Evolutionary conservation across 2,888 invertebrate genomes (phyloP).

Genomic region (Caenorhabditis sp.): DNA sequence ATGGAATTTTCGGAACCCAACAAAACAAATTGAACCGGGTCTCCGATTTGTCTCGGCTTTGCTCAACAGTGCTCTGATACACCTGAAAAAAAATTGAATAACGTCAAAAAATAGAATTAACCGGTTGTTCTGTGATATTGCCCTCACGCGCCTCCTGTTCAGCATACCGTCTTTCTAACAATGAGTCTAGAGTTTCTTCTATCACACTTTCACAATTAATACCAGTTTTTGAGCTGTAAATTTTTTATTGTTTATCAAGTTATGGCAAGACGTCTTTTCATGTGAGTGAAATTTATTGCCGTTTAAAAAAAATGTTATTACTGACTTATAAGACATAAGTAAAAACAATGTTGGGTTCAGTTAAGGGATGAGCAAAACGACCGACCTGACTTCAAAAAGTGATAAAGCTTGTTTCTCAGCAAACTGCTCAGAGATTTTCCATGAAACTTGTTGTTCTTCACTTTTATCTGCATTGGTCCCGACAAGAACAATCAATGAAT

Average conservation of each 20-base stretch:
- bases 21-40: slow-evolving; percentile 1
- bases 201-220: slow-evolving; percentile 17
- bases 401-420: slow-evolving; percentile 1
- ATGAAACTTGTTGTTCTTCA: background rate
- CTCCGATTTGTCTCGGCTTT: background rate
- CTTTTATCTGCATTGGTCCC: slow-evolving; percentile 3
- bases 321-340: too few relatives aligned
- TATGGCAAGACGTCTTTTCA: too few relatives aligned
- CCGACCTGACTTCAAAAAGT: slow-evolving; percentile 8
- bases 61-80: slow-evolving; percentile 1
- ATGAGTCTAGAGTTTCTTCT: slow-evolving; percentile 12
- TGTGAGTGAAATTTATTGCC: too few relatives aligned
- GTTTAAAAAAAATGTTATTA: too few relatives aligned
- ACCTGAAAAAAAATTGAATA: background rate
- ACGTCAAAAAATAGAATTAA: background rate
- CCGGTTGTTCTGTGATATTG: background rate
- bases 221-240: slow-evolving; percentile 9
- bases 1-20: slow-evolving; percentile 9
- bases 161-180: slow-evolving; percentile 7
- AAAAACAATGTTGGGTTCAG: too few relatives aligned
- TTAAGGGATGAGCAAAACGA: too few relatives aligned
- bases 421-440: background rate
- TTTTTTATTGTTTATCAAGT: too few relatives aligned
- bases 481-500: slow-evolving; percentile 1
- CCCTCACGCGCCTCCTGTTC: background rate